Evolutionary conservation across 2,888 invertebrate genomes (phyloP).

Genomic region (Amblyteles armatorius): DNA sequence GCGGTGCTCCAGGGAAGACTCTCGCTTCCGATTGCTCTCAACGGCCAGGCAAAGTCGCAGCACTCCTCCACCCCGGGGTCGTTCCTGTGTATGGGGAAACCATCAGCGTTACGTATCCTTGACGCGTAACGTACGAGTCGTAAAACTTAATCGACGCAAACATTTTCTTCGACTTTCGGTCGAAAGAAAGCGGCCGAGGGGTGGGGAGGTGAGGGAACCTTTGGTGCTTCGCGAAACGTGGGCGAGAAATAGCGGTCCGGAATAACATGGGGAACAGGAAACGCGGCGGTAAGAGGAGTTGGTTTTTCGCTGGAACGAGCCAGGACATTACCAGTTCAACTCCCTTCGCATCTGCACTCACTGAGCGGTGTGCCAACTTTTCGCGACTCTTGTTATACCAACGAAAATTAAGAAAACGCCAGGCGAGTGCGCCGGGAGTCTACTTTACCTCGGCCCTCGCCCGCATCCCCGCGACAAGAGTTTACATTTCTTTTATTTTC

Average conservation of each 20-base stretch:
- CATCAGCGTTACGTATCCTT: constrained; percentile 62
- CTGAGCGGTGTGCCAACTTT: constrained; percentile 63
- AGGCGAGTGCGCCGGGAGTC: constrained; percentile 46
- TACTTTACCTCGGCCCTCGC: constrained; percentile 40
- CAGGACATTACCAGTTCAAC: constrained; percentile 58
- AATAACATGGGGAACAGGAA: constrained; percentile 41
- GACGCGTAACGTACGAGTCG: constrained; percentile 68
- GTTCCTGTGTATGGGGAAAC: constrained; percentile 70
- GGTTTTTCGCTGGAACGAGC: constrained; percentile 61
- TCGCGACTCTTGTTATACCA: constrained; percentile 66
- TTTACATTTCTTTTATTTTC: constrained; percentile 65
- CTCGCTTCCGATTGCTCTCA: constrained; percentile 73
- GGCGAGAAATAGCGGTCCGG: constrained; percentile 55
- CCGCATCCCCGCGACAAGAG: constrained; percentile 25
- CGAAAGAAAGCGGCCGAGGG: constrained; percentile 19
- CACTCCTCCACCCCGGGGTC: constrained; percentile 8
- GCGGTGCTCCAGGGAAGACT: constrained; percentile 18
- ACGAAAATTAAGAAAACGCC: constrained; percentile 65
- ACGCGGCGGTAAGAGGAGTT: constrained; percentile 32
- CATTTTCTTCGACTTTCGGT: constrained; percentile 64
- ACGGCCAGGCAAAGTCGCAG: constrained; percentile 69
- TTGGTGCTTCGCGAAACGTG: constrained; percentile 63
- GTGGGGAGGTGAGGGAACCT: constrained; percentile 15
- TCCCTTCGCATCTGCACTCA: constrained; percentile 5
- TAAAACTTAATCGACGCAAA: constrained; percentile 73